These are phyloP conservation scores for Murina feae DNA, from an alignment of 2,113 vertebrate species.

Conservation along the genomic window DNA sequence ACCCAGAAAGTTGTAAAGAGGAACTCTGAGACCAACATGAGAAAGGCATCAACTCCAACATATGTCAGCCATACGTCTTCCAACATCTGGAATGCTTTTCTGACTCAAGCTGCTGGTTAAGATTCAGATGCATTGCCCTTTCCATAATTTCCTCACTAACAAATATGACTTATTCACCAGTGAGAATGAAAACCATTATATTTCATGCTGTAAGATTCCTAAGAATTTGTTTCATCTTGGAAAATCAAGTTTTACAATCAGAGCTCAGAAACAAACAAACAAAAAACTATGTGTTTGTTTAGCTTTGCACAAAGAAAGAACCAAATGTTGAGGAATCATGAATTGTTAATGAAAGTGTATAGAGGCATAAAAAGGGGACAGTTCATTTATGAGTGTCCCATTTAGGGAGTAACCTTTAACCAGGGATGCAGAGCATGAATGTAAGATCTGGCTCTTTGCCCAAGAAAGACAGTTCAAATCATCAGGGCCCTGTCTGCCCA, in stretches of 20 bases:
- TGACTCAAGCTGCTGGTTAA: neutral
- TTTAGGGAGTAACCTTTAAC: neutral
- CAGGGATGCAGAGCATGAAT: neutral
- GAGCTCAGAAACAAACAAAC: neutral
- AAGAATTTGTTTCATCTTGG: slow-evolving; percentile 10
- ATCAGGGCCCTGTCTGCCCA: neutral
- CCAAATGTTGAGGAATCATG: neutral
- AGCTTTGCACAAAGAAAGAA: slow-evolving; percentile 38
- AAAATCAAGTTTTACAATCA: slow-evolving; percentile 31
- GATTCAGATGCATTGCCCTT: neutral
- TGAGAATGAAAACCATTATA: neutral
- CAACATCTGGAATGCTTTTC: neutral
- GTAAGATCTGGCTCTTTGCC: neutral
- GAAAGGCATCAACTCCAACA: neutral
- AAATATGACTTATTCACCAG: neutral
- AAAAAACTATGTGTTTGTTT: neutral
- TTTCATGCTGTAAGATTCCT: neutral
- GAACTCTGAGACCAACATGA: neutral
- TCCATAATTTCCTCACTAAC: slow-evolving; percentile 3
- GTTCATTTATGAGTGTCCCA: neutral
- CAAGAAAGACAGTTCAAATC: neutral
- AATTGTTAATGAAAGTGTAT: slow-evolving; percentile 38
- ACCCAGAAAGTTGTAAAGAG: neutral
- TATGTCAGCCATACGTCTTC: neutral
- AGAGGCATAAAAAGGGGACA: neutral